Conservation (phyloP, 2,888 invertebrate species). For the Caenorhabditis panamensis region DNA sequence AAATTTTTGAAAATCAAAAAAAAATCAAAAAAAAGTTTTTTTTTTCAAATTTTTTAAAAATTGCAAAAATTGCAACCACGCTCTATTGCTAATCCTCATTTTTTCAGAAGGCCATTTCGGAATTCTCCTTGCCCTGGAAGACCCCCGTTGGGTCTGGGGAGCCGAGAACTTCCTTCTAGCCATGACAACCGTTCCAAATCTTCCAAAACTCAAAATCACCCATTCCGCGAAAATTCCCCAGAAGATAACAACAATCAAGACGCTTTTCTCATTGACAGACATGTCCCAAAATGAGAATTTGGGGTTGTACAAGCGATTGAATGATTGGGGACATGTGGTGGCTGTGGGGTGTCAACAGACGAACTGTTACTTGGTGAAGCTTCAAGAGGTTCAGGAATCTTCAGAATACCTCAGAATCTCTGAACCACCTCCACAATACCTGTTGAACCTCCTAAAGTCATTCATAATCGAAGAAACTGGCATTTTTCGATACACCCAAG, state of each 20-base stretch:
- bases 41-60: not conserved
- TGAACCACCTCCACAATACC: not conserved
- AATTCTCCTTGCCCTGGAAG: slow-evolving; percentile 35
- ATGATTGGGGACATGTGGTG: slow-evolving; percentile 35
- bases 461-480: not conserved
- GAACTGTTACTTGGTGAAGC: slow-evolving; percentile 20
- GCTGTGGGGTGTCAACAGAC: slow-evolving; percentile 38
- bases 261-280: slow-evolving; percentile 37
- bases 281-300: slow-evolving; percentile 15
- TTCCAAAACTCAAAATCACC: slow-evolving; percentile 9
- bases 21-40: not conserved
- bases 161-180: slow-evolving; percentile 33
- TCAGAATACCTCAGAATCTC: slow-evolving; percentile 9
- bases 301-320: slow-evolving; percentile 23
- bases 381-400: not conserved
- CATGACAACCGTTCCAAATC: not conserved
- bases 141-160: slow-evolving; percentile 23
- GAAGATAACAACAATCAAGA: slow-evolving; percentile 31
- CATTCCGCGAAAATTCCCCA: slow-evolving; percentile 9
- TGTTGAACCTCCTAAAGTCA: slow-evolving; percentile 28
- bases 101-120: slow-evolving; percentile 45
- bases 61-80: not conserved
- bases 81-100: not conserved
- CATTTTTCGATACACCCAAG: slow-evolving; percentile 15
- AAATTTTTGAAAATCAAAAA: no score